Conservation (phyloP, 2,888 invertebrate species). For the Tryphoninae sp. region DNA sequence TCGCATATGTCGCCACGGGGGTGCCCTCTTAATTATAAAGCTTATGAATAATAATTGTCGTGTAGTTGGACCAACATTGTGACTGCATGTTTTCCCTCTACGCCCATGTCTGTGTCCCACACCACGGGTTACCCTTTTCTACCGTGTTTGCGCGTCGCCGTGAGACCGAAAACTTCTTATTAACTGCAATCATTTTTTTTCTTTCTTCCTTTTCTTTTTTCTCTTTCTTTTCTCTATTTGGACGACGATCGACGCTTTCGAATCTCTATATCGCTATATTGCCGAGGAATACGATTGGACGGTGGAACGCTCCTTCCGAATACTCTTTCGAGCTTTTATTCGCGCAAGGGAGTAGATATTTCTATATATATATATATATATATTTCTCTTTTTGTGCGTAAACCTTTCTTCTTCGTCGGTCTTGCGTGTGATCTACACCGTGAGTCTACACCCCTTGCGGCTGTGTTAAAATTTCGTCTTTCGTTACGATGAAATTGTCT, state of each 20-base stretch:
- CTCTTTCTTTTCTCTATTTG: slow-evolving; percentile 14
- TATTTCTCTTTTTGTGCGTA: not conserved
- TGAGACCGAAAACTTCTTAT: slow-evolving; percentile 71
- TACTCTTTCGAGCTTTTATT: slow-evolving; percentile 17
- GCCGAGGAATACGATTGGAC: slow-evolving; percentile 9
- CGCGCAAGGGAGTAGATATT: slow-evolving; percentile 14
- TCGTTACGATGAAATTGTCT: not conserved
- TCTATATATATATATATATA: too few species aligned
- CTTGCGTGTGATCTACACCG: slow-evolving; percentile 28
- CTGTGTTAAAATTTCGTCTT: slow-evolving; percentile 34
- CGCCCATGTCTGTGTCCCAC: slow-evolving; percentile 78
- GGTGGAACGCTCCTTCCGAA: not conserved
- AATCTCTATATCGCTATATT: slow-evolving; percentile 30
- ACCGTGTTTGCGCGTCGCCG: slow-evolving; percentile 72
- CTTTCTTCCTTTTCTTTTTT: slow-evolving; percentile 10
- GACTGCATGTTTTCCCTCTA: slow-evolving; percentile 80
- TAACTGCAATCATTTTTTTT: slow-evolving; percentile 53
- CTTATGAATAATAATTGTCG: slow-evolving; percentile 81
- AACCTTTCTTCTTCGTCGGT: slow-evolving; percentile 52
- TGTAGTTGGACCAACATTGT: slow-evolving; percentile 81
- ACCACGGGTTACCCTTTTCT: slow-evolving; percentile 76
- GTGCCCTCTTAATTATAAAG: slow-evolving; percentile 79
- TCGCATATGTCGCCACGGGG: slow-evolving; percentile 61
- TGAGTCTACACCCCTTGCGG: slow-evolving; percentile 43
- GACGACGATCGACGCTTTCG: slow-evolving; percentile 56